A percentile compares a stretch with the other conserved stretches of the same genome.
Evolutionary conservation across 2,888 invertebrate genomes (phyloP).

Genomic region (Microctonus brassicae): DNA sequence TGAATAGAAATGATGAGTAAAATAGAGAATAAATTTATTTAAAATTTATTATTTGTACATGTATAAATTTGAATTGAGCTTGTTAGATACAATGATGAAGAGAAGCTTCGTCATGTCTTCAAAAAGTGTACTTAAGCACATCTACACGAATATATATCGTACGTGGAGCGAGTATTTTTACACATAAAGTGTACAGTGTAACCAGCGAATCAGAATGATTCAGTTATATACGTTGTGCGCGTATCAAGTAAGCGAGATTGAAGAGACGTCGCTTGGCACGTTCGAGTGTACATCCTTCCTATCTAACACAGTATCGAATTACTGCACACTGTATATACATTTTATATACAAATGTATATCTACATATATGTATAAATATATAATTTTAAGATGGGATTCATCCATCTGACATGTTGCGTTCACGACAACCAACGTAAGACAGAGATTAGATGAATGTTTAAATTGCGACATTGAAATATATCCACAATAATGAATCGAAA

Average conservation of each 20-base stretch:
- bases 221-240: neutral
- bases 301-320: constrained; percentile 3
- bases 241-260: neutral
- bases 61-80: neutral
- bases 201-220: neutral
- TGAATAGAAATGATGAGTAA: too few relatives aligned
- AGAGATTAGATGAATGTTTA: neutral
- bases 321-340: neutral
- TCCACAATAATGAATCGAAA: neutral
- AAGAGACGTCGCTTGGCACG: neutral
- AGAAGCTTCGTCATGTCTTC: neutral
- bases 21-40: too few relatives aligned
- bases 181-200: neutral
- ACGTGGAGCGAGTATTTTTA: too few relatives aligned
- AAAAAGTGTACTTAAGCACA: neutral
- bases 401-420: neutral
- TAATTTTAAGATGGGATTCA: neutral
- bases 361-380: neutral
- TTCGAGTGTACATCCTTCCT: neutral
- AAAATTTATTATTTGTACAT: neutral
- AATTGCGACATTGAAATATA: neutral
- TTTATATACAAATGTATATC: neutral
- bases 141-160: neutral
- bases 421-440: neutral
- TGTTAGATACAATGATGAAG: neutral